Base-by-base conservation (phyloP, 2,113 vertebrate genomes). In the Syrrhaptes paradoxus region DNA sequence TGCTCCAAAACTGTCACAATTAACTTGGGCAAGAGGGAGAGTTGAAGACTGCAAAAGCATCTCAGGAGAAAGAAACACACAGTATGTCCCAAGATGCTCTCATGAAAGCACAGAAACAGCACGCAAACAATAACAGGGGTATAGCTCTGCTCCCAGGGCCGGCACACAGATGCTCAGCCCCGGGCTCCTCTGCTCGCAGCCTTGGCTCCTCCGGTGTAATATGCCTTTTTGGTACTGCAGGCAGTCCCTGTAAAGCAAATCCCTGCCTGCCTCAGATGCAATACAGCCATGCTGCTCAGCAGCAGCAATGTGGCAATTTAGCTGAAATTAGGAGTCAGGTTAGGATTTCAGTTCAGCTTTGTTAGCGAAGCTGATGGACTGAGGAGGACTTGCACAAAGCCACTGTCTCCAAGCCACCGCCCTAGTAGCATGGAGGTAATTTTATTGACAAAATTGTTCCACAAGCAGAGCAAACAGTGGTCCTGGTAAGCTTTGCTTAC, bases 1-100 rank as follows among this genome's bases (percentile, higher is more conserved):
- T 96, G 95, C 91, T 96, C 95, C 87, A 79, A 94, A 97, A 95
- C 89, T 95, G 96, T 94, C 93, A 95, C 0, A 0, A 82, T 58
- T 51, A 68, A 61, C 89, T 89, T 26, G 52, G 92, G 82, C 79
- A 49, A 81, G 58, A 36, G 91, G 74, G 62, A 76, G 66, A 85
- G 58, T 0, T 85, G 80, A 72, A 85, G 84, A 38, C 83, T 45
- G 67, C 17, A 81, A 83, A 80, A 89, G 84, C 62, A 78, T 75
- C 54, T 78, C 6, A 91, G 70, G 31, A 87, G 70, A 61, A 94
- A 73, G 36, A 58, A 85, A 62, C 11, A 67, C n/a, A 19, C 2
- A 5, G 0, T 31, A n/a, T 16, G 61, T 63, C 89, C 84, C 93
- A 78, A 75, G 86, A 68, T 6, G 9, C 73, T 92, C 93, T 31